Conservation (phyloP, 53 echinoderm and acorn worm genomes). For the Echinarachnius parma region DNA sequence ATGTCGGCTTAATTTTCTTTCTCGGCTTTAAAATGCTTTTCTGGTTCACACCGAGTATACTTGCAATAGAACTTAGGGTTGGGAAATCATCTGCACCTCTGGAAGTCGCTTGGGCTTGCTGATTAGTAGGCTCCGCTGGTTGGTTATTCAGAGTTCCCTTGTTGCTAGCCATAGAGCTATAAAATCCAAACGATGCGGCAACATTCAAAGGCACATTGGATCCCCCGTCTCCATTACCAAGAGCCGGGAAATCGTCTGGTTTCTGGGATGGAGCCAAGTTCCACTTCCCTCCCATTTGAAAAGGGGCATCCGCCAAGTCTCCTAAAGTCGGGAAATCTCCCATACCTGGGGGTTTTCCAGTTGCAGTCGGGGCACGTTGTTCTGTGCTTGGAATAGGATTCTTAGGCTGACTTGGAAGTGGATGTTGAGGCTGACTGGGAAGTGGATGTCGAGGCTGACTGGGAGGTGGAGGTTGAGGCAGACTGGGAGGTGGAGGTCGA, state of each 20-base stretch:
- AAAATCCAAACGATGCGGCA: slow-evolving; percentile 42
- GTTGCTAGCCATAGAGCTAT: slow-evolving; percentile 21
- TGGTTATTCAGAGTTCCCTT: background rate
- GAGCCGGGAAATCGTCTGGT: slow-evolving; percentile 54
- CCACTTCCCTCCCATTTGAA: slow-evolving; percentile 24
- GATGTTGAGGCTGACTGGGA: background rate
- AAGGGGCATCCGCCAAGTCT: background rate
- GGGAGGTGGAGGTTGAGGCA: too few relatives aligned
- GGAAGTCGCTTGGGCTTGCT: background rate
- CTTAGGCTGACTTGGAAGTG: background rate
- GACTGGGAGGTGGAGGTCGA: too few relatives aligned
- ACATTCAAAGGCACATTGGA: background rate
- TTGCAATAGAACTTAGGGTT: slow-evolving; percentile 87
- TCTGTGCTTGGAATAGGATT: background rate
- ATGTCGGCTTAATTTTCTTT: slow-evolving; percentile 7
- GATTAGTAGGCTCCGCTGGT: slow-evolving; percentile 5
- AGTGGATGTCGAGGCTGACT: too few relatives aligned
- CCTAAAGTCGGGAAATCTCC: slow-evolving; percentile 11
- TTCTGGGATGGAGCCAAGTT: slow-evolving; percentile 1
- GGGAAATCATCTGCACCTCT: slow-evolving; percentile 42
- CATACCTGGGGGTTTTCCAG: slow-evolving; percentile 13
- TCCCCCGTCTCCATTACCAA: slow-evolving; percentile 23
- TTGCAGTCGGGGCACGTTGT: background rate
- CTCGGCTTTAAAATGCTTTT: slow-evolving; percentile 19
- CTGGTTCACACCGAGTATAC: slow-evolving; percentile 58